These are phyloP conservation scores for Cliona cf. orientalis DNA, from an alignment of 37 sponge, comb jelly and placozoan species.

Conservation along the genomic window DNA sequence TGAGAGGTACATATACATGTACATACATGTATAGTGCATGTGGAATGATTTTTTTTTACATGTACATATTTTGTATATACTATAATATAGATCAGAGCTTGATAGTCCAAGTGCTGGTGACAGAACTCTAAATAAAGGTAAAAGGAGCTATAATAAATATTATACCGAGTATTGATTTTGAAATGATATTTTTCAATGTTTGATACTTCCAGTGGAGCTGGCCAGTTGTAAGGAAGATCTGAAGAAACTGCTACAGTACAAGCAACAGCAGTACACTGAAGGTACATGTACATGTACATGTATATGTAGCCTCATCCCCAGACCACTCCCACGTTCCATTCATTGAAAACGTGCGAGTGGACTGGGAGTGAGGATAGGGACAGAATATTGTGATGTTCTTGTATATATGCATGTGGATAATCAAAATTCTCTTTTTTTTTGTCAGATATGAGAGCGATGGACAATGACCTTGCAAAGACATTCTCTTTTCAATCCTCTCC, in stretches of 20 bases:
- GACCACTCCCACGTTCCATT: no score
- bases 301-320: no score
- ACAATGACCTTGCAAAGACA: constrained; percentile 35
- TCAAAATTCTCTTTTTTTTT: no score
- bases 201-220: constrained; percentile 34
- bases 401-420: no score
- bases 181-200: no score
- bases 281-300: constrained; percentile 35
- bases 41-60: background rate
- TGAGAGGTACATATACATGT: constrained; percentile 4
- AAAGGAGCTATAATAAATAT: constrained; percentile 1
- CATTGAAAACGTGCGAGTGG: background rate
- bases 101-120: no score
- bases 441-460: constrained; percentile 72
- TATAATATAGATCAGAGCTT: no score
- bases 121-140: no score
- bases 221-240: constrained; percentile 50
- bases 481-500: constrained; percentile 45
- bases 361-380: no score
- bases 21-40: background rate
- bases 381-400: background rate
- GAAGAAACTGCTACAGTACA: constrained; percentile 40
- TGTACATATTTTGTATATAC: background rate
- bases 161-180: no score
- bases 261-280: constrained; percentile 50